Percentiles rank a stretch among this genome's conserved stretches.
Evolutionary conservation across 2,113 vertebrate genomes (phyloP).

Genomic region (Prionailurus viverrinus): DNA sequence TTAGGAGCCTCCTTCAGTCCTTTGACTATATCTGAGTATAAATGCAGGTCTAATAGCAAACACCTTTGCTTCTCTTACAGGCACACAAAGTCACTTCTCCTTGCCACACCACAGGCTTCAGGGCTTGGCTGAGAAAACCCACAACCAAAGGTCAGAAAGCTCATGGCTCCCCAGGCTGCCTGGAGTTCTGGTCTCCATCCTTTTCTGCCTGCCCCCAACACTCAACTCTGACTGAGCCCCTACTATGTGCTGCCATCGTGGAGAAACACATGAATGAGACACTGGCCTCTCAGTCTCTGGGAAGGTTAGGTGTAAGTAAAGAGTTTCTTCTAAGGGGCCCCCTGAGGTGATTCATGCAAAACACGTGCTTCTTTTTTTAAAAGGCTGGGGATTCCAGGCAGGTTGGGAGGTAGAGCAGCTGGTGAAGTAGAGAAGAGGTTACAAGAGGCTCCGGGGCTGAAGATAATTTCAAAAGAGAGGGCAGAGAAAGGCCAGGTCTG

Average conservation of each 20-base stretch:
- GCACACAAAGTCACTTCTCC: neutral
- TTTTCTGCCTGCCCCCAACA: neutral
- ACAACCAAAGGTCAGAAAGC: neutral
- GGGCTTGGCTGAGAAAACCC: conserved; percentile 29
- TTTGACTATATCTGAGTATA: neutral
- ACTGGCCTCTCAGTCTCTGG: neutral
- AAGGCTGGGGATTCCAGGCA: neutral
- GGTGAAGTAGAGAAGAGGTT: neutral
- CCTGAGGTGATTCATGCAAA: neutral
- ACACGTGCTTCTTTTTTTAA: neutral
- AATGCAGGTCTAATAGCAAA: neutral
- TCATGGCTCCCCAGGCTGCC: neutral
- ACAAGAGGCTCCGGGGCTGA: neutral
- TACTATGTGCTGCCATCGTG: neutral
- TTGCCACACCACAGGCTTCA: neutral
- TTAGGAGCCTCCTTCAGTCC: neutral
- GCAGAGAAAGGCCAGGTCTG: conserved; percentile 20
- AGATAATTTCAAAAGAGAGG: neutral
- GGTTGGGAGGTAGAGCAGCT: neutral
- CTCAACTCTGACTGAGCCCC: neutral
- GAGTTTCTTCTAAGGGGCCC: neutral
- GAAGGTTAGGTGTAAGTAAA: neutral
- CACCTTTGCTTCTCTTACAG: neutral
- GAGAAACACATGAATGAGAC: neutral
- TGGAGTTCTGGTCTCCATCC: neutral